Evolutionary conservation across 1,140 invertebrate species (phyloP).

Genomic region (Lutraria rhynchaena): DNA sequence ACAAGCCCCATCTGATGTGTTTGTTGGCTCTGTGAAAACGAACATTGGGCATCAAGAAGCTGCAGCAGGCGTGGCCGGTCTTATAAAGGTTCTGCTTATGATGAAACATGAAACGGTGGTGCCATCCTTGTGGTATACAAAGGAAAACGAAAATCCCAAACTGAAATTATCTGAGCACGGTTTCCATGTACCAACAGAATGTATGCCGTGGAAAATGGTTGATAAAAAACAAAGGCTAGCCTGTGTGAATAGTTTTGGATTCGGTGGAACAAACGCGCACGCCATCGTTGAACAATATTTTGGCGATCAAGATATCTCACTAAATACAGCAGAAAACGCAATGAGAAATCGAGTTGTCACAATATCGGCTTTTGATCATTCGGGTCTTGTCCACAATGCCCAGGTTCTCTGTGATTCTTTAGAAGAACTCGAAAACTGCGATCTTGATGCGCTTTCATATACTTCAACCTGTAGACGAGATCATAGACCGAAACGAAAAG

Average conservation of each 20-base stretch:
- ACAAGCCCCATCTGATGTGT: neutral
- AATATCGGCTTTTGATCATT: neutral
- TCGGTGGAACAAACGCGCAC: constrained; percentile 98
- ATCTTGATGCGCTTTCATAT: constrained; percentile 59
- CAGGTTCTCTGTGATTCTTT: constrained; percentile 10
- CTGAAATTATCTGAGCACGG: constrained; percentile 31
- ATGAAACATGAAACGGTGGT: constrained; percentile 65
- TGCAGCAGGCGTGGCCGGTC: too few relatives aligned
- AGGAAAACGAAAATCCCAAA: constrained; percentile 57
- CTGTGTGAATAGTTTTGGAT: constrained; percentile 96
- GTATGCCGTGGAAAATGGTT: constrained; percentile 19
- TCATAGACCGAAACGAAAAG: constrained; percentile 8
- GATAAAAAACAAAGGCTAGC: constrained; percentile 85
- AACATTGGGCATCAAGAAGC: constrained; percentile 84
- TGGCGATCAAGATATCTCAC: too few relatives aligned
- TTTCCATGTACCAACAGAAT: constrained; percentile 48
- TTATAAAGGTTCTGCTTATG: constrained; percentile 69
- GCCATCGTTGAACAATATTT: constrained; percentile 83
- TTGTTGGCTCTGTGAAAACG: constrained; percentile 66
- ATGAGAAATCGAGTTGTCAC: neutral
- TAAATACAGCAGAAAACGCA: too few relatives aligned
- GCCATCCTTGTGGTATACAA: constrained; percentile 59
- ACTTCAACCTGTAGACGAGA: constrained; percentile 62
- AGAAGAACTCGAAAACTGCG: neutral
- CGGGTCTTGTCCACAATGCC: constrained; percentile 1